phyloP scores from a whole-genome alignment of 1,140 invertebrate genomes.

The Macrotrachela quadricornifera region DNA sequence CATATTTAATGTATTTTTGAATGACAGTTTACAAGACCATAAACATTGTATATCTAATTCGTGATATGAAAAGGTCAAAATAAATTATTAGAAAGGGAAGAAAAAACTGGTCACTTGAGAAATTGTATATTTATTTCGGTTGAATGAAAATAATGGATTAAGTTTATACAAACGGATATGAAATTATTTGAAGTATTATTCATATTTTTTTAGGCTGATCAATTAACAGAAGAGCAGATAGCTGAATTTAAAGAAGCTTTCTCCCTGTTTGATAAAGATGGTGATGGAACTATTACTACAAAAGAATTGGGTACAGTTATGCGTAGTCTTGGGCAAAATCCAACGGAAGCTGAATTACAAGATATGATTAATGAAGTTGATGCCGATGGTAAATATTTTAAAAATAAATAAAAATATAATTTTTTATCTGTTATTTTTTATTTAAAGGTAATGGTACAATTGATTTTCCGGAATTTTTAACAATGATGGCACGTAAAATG shows the following conservation, averaged over 20 bases:
- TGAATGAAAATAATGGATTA: too few species aligned
- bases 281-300: conserved; percentile 96
- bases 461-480: conserved; percentile 90
- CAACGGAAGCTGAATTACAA: conserved; percentile 94
- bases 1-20: too few species aligned
- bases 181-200: too few species aligned
- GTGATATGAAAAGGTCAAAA: too few species aligned
- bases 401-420: too few species aligned
- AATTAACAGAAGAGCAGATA: conserved; percentile 90
- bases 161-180: too few species aligned
- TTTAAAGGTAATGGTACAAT: conserved; percentile 67
- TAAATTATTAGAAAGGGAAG: too few species aligned
- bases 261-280: conserved; percentile 96
- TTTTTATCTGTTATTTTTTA: too few species aligned
- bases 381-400: conserved; percentile 50
- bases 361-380: conserved; percentile 99
- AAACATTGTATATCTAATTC: too few species aligned
- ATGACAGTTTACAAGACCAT: too few species aligned
- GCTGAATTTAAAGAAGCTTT: conserved; percentile 98
- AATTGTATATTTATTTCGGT: too few species aligned
- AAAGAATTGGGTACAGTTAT: conserved; percentile 98
- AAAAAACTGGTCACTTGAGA: too few species aligned
- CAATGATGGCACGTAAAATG: conserved; percentile 98
- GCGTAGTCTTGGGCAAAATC: conserved; percentile 93
- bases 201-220: conserved; percentile 54